Conservation (phyloP, 2,888 invertebrate genomes). For the Napeogenes sylphis region DNA sequence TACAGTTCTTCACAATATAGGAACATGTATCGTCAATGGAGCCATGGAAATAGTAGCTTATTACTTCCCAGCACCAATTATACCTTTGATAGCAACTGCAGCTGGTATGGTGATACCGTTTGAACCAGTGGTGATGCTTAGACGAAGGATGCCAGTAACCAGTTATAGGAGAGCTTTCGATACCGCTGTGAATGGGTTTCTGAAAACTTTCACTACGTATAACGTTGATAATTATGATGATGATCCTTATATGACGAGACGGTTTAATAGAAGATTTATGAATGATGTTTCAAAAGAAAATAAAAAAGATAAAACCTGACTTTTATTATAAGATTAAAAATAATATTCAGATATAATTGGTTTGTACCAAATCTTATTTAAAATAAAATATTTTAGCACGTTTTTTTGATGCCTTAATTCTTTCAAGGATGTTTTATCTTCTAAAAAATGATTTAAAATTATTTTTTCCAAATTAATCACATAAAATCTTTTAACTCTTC, state of each 20-base stretch:
- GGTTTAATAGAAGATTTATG: slow-evolving; percentile 62
- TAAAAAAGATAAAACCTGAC: slow-evolving; percentile 12
- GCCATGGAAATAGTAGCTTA: slow-evolving; percentile 61
- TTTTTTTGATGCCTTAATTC: too few species aligned
- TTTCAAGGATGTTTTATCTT: too few species aligned
- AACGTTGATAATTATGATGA: slow-evolving; percentile 49
- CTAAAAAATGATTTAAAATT: too few species aligned
- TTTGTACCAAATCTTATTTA: too few species aligned
- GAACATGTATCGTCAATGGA: slow-evolving; percentile 64
- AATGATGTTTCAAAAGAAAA: slow-evolving; percentile 33
- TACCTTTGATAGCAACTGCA: slow-evolving; percentile 62
- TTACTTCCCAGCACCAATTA: slow-evolving; percentile 62
- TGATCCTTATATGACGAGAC: slow-evolving; percentile 64
- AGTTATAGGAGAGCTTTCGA: slow-evolving; percentile 64
- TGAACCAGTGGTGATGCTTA: slow-evolving; percentile 61
- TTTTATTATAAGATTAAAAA: background rate
- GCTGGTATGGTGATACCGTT: slow-evolving; percentile 67
- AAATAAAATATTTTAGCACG: too few species aligned
- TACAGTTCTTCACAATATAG: slow-evolving; percentile 55
- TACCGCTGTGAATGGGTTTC: slow-evolving; percentile 55
- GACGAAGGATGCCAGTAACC: slow-evolving; percentile 61
- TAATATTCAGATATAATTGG: too few species aligned
- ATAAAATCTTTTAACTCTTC: slow-evolving; percentile 13
- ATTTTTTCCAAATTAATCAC: background rate
- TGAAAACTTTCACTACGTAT: slow-evolving; percentile 59